Percentiles rank a stretch among this genome's conserved stretches.
phyloP scores from a whole-genome alignment of 2,797 vertebrate genomes.

The Potorous gilbertii region DNA sequence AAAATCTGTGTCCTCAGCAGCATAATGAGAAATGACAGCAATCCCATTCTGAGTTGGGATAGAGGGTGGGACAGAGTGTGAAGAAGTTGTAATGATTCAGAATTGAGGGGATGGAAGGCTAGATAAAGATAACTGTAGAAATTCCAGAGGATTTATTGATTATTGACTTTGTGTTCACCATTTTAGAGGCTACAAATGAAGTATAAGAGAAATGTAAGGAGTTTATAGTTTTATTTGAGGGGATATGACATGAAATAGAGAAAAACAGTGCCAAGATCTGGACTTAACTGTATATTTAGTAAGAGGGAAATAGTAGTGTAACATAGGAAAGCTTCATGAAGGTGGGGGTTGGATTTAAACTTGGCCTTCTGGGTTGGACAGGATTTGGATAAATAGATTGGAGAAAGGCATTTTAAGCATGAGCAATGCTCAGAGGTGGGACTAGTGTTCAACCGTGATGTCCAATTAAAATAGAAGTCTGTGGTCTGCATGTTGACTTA shows the following conservation, averaged over 20 bases:
- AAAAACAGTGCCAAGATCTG: not conserved
- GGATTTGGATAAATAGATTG: not conserved
- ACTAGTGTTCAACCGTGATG: not conserved
- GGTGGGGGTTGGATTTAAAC: not conserved
- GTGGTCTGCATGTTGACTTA: not conserved
- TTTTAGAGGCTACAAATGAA: not conserved
- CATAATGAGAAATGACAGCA: not conserved
- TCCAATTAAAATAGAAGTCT: not conserved
- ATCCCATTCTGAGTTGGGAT: not conserved
- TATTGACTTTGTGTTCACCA: not conserved
- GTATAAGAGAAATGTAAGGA: not conserved
- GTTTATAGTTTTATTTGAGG: not conserved
- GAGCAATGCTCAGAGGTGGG: not conserved
- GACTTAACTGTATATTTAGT: not conserved
- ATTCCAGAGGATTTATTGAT: not conserved
- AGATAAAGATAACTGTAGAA: not conserved
- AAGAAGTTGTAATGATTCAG: not conserved
- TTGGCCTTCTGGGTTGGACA: not conserved
- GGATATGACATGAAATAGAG: not conserved
- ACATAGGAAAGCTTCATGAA: not conserved
- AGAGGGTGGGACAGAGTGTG: not conserved
- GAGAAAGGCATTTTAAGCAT: not conserved
- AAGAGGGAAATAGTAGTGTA: not conserved
- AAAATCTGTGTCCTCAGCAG: not conserved
- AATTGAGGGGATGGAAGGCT: not conserved